Percentiles rank a stretch among this genome's conserved stretches.
These are phyloP conservation scores for Aviceda subcristata DNA, from an alignment of 2,113 vertebrate species.

Conservation along the genomic window DNA sequence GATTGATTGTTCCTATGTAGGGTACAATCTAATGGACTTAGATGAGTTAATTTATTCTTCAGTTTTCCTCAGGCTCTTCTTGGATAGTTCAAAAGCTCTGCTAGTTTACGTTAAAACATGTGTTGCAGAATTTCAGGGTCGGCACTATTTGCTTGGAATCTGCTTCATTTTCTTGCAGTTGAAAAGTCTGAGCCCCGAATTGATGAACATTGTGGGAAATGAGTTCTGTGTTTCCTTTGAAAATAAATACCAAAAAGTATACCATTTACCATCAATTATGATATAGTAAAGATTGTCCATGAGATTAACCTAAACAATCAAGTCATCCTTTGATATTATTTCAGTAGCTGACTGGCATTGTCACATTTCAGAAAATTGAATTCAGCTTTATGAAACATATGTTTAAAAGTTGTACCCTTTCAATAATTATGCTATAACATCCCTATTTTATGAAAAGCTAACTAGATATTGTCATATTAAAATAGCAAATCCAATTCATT, in stretches of 20 bases:
- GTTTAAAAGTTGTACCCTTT: conserved; percentile 98
- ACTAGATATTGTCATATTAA: conserved; percentile 97
- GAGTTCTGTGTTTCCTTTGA: not conserved
- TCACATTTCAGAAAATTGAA: conserved; percentile 94
- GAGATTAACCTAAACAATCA: conserved; percentile 67
- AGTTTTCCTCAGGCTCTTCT: not conserved
- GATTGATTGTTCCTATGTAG: not conserved
- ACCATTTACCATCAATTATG: conserved; percentile 8
- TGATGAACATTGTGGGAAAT: not conserved
- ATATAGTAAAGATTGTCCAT: not conserved
- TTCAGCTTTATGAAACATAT: conserved; percentile 93
- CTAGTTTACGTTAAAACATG: not conserved
- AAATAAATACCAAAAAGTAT: not conserved
- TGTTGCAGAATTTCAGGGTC: not conserved
- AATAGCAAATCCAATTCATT: conserved; percentile 97
- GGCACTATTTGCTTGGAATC: not conserved
- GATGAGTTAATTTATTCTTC: not conserved
- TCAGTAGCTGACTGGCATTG: conserved; percentile 82
- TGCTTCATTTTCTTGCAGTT: not conserved
- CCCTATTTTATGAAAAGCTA: conserved; percentile 93
- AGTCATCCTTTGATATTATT: conserved; percentile 76
- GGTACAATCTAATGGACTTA: not conserved
- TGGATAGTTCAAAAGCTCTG: not conserved
- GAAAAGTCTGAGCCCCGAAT: not conserved
- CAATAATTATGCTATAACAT: conserved; percentile 97